A percentile compares a stretch with the other conserved stretches of the same genome.
phyloP scores from a whole-genome alignment of 2,113 vertebrate genomes.

The Todiramphus saurophagus region DNA sequence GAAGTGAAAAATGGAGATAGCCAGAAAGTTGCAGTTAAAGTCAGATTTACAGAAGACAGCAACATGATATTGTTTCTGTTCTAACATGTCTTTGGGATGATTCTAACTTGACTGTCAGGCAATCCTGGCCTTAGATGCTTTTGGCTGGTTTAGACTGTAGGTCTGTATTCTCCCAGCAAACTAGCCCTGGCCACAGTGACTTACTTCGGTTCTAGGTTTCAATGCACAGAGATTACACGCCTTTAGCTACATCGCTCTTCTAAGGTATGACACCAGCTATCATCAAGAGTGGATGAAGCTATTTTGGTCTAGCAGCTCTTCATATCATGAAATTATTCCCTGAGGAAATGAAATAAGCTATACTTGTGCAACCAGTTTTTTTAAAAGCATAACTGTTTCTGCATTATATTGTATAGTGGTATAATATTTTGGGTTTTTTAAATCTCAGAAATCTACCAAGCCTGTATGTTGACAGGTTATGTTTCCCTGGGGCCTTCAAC shows the following conservation, averaged over 20 bases:
- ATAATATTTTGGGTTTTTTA: neutral
- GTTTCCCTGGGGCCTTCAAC: neutral
- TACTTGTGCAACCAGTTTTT: neutral
- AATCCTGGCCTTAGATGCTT: neutral
- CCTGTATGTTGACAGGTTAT: neutral
- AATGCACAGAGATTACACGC: neutral
- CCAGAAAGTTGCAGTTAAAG: neutral
- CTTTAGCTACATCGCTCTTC: neutral
- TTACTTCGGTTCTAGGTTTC: neutral
- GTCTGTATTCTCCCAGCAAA: neutral
- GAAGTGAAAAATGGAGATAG: neutral
- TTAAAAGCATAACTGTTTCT: neutral
- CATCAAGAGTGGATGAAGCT: neutral
- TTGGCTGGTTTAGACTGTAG: neutral
- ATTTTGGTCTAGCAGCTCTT: neutral
- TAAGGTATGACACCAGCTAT: neutral
- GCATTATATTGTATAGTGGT: neutral
- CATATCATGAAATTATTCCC: neutral
- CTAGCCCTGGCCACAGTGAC: fast-evolving
- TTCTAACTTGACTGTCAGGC: neutral
- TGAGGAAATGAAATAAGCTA: neutral
- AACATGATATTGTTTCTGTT: neutral
- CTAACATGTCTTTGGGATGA: neutral
- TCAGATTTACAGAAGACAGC: neutral
- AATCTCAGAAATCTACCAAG: neutral